Conservation (phyloP, 23 tunicate species). For the Diplosoma virens region DNA sequence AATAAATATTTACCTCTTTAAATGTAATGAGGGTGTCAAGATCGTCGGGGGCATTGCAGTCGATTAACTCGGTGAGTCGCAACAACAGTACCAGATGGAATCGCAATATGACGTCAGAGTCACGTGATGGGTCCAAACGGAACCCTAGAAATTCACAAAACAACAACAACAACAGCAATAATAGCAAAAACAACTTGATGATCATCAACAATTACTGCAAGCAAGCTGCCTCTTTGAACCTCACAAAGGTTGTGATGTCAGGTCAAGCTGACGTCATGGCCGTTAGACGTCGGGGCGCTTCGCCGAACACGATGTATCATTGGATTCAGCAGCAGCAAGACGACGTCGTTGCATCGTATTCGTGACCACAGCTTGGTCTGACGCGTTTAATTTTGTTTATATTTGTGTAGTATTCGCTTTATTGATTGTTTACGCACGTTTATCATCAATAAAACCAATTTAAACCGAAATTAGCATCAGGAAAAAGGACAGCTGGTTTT, state of each 20-base stretch:
- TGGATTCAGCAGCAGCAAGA: conserved; percentile 70
- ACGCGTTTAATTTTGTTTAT: no score
- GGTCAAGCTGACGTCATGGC: conserved; percentile 30
- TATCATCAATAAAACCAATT: no score
- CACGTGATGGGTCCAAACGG: background rate
- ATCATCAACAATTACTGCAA: background rate
- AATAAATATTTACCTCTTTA: background rate
- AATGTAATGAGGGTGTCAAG: no score
- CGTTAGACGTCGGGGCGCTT: conserved; percentile 4
- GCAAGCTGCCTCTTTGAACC: no score
- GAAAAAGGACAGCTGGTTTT: no score
- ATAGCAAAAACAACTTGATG: background rate
- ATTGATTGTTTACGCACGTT: no score
- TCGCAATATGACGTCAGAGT: no score
- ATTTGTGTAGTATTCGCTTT: no score
- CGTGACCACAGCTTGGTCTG: no score
- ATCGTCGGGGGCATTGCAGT: background rate
- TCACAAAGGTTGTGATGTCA: no score
- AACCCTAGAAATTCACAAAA: background rate
- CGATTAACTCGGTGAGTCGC: background rate
- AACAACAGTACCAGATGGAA: background rate
- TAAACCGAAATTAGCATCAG: no score
- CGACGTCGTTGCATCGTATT: no score
- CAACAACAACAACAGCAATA: background rate
- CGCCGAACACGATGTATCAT: conserved; percentile 46